Evolutionary conservation across 2,113 vertebrate genomes (phyloP), one percentile per base, ranked within the genome.

Genomic region (Daubentonia madagascariensis): DNA sequence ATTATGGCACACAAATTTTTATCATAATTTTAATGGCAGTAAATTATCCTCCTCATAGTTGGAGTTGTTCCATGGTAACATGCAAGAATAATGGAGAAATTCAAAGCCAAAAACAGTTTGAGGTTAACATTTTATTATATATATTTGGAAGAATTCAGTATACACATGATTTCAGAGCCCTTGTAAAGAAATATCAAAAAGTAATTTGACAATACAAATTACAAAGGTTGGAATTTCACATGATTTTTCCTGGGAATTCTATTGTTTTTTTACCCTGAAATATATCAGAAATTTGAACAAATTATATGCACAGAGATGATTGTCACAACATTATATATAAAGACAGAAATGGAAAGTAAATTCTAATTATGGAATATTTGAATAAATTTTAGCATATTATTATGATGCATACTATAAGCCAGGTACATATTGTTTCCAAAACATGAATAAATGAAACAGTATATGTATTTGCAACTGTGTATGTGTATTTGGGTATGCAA

Each of bases 11-110:
- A 93, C 10, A 63, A 14, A 96, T 85, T 68, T 96, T 95, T 91
- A 83, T 84, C 48, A 79, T 18, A 96, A 5, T 70, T 96, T 92
- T 50, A 73, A 97, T 73, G 30, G 5, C 50, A 14, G 23, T 57
- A 93, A 96, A 93, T 96, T 96, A 85, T 83, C 30, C 28, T n/a
- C 17, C 30, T 84, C 28, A 37, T 86, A 76, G 2, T 91, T 96
- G 83, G 87, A 96, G 52, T 78, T 67, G 17, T 68, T 92, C 61
- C 35, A 25, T 40, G 40, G 54, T 83, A 86, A 73, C 10, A 68
- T 70, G 23, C 9, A 86, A 57, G 13, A 75, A 93, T 85, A 57
- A 87, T 79, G 10, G 72, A 94, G 37, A 92, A 87, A 96, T 90
- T 89, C 50, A 85, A 90, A 96, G 52, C 63, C 75, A 90, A 85